Base-by-base conservation (phyloP, 2,113 vertebrate genomes). In the Hippocampus mohnikei region DNA sequence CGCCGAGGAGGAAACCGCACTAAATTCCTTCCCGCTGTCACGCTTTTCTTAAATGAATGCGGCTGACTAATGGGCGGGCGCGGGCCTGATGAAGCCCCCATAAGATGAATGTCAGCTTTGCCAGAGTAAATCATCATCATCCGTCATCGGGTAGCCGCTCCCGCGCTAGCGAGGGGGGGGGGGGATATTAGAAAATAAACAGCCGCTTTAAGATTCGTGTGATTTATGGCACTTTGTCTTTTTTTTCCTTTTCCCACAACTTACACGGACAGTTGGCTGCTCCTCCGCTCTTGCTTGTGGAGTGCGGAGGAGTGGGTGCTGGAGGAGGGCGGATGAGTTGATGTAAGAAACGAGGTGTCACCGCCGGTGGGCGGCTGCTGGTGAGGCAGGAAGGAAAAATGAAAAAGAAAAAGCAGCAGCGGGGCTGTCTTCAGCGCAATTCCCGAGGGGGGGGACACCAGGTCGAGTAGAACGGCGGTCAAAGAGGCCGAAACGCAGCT, bases 261-360 rank as follows among this genome's bases (percentile, higher is more conserved):
- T 61, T 60, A 40, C 64, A 70, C 3, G 4, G 53, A 25, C 20
- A 23, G 67, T 77, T 46, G 23, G 25, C 71, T 79, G 25, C 71
- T 79, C 48, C 70, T 55, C 55, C n/a, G 1, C 23, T 73, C 68
- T 77, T 72, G 67, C 80, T 81, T 80, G 9, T 74, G 67, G 77
- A 73, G 40, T 73, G 77, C 73, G 85, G 76, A 80, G 81, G 81
- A 78, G 86, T 81, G 9, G 0, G 41, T 21, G 70, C 69, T 73
- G 68, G 48, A 41, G 77, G 77, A 75, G 79, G 82, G 75, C 72
- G 77, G 75, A 87, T 74, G 81, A 84, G 77, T 72, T 73, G 78
- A 50, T 80, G 69, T 55, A 70, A 76, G 70, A 76, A 83, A 73
- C 6, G 44, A 78, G 76, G 73, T 87, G 84, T 83, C 58, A 27